Evolutionary conservation across 2,888 invertebrate species (phyloP).

Genomic region (Drosophila glabriapex): DNA sequence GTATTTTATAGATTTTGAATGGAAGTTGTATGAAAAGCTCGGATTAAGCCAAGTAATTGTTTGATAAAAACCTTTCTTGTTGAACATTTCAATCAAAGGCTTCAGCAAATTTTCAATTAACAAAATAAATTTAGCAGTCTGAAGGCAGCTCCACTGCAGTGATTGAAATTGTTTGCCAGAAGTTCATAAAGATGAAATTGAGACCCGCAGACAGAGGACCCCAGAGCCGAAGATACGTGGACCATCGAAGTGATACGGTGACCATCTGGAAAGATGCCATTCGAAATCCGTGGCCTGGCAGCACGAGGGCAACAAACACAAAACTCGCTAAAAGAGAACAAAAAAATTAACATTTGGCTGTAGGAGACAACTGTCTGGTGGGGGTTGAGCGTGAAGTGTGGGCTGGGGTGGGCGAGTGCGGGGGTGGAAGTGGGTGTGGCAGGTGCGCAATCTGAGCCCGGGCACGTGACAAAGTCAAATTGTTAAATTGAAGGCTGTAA

Average conservation of each 20-base stretch:
- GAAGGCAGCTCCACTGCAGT: not conserved
- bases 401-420: not conserved
- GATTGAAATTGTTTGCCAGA: constrained; percentile 26
- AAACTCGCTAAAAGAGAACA: constrained; percentile 44
- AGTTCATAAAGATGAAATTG: constrained; percentile 5
- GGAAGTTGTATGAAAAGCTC: not conserved
- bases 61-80: not conserved
- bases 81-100: constrained; percentile 1
- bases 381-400: not conserved
- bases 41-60: not conserved
- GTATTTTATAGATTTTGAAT: not conserved
- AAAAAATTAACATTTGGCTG: constrained; percentile 49
- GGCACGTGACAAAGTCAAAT: constrained; percentile 68
- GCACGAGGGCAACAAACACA: constrained; percentile 30
- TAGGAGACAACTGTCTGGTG: constrained; percentile 11
- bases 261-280: constrained; percentile 17
- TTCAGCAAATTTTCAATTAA: constrained; percentile 46
- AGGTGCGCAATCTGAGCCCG: constrained; percentile 16
- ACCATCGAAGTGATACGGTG: constrained; percentile 1
- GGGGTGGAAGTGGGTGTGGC: not conserved
- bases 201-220: not conserved
- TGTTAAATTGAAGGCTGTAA: constrained; percentile 67
- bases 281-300: not conserved
- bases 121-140: constrained; percentile 35
- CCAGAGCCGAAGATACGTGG: not conserved